phyloP scores from a whole-genome alignment of 2,113 vertebrate genomes.

The Cynoglossus semilaevis region DNA sequence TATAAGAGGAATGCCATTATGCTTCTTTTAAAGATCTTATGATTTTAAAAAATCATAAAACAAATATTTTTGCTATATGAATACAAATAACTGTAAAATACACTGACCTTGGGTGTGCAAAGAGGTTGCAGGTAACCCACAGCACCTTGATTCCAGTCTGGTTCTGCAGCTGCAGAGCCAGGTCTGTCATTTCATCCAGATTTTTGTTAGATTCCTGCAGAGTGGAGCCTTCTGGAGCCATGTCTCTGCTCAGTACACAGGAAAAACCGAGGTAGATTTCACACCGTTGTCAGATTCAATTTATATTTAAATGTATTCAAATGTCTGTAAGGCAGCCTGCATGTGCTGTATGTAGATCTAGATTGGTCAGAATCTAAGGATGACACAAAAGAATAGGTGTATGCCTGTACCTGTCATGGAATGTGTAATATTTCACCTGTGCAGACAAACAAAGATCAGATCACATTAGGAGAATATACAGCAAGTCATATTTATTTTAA shows the following conservation, averaged over 20 bases:
- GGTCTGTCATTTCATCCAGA: slow-evolving; percentile 69
- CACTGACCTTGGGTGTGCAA: slow-evolving; percentile 63
- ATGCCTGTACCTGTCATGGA: slow-evolving; percentile 67
- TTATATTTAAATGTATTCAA: background rate
- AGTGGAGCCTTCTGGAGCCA: slow-evolving; percentile 68
- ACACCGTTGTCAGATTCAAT: background rate
- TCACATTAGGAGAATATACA: background rate
- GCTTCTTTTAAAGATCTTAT: too few species aligned
- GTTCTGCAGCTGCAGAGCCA: slow-evolving; percentile 70
- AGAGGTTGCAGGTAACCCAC: slow-evolving; percentile 75
- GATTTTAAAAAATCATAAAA: too few species aligned
- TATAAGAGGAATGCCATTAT: background rate
- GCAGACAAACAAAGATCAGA: slow-evolving; percentile 19
- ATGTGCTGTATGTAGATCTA: background rate
- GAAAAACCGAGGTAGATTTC: background rate
- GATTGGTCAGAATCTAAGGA: background rate
- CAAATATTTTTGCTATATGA: too few species aligned
- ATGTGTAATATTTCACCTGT: slow-evolving; percentile 75
- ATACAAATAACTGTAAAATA: too few species aligned
- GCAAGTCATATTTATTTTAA: background rate
- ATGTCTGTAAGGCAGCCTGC: background rate
- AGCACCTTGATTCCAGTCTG: slow-evolving; percentile 69
- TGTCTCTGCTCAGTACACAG: slow-evolving; percentile 48
- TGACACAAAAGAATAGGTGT: too few species aligned
- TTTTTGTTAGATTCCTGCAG: slow-evolving; percentile 69